Base-by-base conservation (phyloP, 2,888 invertebrate genomes). In the Leucophenga montana region DNA sequence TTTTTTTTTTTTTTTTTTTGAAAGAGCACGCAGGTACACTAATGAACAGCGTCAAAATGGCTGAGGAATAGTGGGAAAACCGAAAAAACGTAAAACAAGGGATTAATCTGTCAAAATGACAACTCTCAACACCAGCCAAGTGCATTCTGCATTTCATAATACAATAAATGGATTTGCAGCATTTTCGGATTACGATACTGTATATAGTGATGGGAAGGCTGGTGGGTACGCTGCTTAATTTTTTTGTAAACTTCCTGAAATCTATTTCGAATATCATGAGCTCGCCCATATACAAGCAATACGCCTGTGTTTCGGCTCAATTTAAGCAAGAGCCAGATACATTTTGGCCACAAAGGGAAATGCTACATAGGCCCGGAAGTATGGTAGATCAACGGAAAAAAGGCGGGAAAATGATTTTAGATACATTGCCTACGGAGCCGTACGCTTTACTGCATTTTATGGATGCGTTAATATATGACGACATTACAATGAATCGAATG, bases 211-310 rank as follows among this genome's bases (percentile, higher is more conserved):
- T 72, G 75, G 73, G 75, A 57, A 67, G 67, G 71, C 68, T 80
- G 78, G 66, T 72, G 75, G 73, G 72, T 53, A 66, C 69, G 71
- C 69, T 80, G 78, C 73, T 76, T 73, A 75, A 80, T 73, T 75
- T 68, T 71, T 69, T 82, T 66, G 70, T 80, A 65, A 72, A 75
- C 71, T 70, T 74, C 46, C 67, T 82, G 50, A 78, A 72, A 65
- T 66, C 75, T 70, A 70, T 82, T 59, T 71, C 69, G 54, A 75
- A 70, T 66, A 82, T 83, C 77, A 81, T 81, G 83, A 83, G 77
- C 53, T 75, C 80, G 9, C 78, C 83, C 44, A 77, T 83, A 18
- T 78, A 77, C 70, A 75, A 76, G 65, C 79, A 79, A 18, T 81
- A 67, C 71, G 39, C 59, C 77, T 57, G 57, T 75, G 64, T 73